phyloP scores from a whole-genome alignment of 1,140 invertebrate species.

The Mactra quadrangularis region DNA sequence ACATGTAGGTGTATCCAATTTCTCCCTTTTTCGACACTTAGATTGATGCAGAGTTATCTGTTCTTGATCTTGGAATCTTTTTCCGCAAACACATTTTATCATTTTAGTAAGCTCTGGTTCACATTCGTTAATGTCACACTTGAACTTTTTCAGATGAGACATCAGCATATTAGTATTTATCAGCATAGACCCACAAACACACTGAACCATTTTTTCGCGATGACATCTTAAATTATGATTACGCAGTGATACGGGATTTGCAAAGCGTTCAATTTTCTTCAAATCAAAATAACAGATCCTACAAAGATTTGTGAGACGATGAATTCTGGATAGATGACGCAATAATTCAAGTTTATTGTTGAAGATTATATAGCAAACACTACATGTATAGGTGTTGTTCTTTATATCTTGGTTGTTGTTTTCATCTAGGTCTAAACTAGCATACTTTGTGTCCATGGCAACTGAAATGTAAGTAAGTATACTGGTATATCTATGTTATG shows the following conservation, averaged over 20 bases:
- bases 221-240: constrained; percentile 51
- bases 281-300: constrained; percentile 45
- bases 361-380: constrained; percentile 24
- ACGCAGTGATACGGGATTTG: constrained; percentile 49
- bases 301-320: constrained; percentile 41
- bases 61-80: constrained; percentile 32
- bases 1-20: neutral
- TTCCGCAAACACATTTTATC: constrained; percentile 47
- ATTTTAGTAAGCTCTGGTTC: constrained; percentile 2
- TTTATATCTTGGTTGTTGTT: too few relatives aligned
- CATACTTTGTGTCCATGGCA: too few relatives aligned
- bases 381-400: too few relatives aligned
- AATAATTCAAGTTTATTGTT: constrained; percentile 10
- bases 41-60: constrained; percentile 11
- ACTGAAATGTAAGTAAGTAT: too few relatives aligned
- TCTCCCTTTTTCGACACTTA: constrained; percentile 42
- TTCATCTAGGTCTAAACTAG: too few relatives aligned
- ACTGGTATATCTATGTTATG: too few relatives aligned
- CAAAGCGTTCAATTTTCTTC: constrained; percentile 34
- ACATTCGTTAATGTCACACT: constrained; percentile 10
- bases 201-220: constrained; percentile 44
- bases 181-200: constrained; percentile 49
- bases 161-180: constrained; percentile 51
- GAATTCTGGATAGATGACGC: constrained; percentile 42
- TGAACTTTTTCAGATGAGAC: constrained; percentile 51